phyloP scores from a whole-genome alignment of 1,140 invertebrate species.

The Chymomyza costata region DNA sequence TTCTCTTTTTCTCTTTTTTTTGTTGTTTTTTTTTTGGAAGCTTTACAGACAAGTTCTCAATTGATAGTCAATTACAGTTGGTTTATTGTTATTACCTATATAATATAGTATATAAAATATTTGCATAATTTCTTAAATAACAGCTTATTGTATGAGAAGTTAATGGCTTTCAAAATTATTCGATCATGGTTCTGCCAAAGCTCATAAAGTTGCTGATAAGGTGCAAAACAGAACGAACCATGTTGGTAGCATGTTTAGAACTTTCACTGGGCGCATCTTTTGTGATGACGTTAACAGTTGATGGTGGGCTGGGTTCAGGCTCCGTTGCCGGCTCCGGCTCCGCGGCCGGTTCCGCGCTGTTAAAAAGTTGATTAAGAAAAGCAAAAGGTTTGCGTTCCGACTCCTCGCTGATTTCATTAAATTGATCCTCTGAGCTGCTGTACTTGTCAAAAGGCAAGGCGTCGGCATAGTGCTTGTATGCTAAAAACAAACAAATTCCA shows the following conservation, averaged over 20 bases:
- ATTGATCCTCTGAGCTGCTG: slow-evolving; percentile 43
- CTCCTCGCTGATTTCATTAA: slow-evolving; percentile 43
- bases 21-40: too few relatives aligned
- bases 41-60: too few relatives aligned
- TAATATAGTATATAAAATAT: too few relatives aligned
- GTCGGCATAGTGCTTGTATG: too few relatives aligned
- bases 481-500: too few relatives aligned
- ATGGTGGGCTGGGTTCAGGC: neutral
- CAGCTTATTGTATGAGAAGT: too few relatives aligned
- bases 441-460: slow-evolving; percentile 20
- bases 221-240: slow-evolving; percentile 55
- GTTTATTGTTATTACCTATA: too few relatives aligned
- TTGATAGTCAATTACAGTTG: too few relatives aligned
- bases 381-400: slow-evolving; percentile 27
- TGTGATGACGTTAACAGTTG: too few relatives aligned
- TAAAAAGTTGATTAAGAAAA: slow-evolving; percentile 44
- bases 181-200: slow-evolving; percentile 38
- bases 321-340: slow-evolving; percentile 8
- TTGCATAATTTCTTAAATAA: too few relatives aligned
- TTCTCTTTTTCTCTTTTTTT: too few relatives aligned
- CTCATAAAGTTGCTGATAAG: slow-evolving; percentile 47
- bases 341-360: slow-evolving; percentile 47
- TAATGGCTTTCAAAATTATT: too few relatives aligned
- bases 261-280: slow-evolving; percentile 36
- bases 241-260: slow-evolving; percentile 54